These are phyloP conservation scores for Podilymbus podiceps DNA, from an alignment of 2,113 vertebrate species.

Conservation along the genomic window DNA sequence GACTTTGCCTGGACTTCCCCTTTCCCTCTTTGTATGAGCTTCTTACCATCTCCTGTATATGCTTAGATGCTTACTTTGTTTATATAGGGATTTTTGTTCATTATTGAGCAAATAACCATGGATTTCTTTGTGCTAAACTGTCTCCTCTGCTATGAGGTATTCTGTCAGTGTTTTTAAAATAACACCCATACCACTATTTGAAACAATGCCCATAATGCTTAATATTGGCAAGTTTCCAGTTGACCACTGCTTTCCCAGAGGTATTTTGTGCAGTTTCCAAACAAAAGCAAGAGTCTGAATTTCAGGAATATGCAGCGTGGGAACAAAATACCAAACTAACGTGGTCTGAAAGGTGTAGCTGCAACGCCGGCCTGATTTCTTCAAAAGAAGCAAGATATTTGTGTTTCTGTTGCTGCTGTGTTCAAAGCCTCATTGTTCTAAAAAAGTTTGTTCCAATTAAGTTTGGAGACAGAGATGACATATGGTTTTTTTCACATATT, in stretches of 20 bases:
- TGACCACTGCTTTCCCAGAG: neutral
- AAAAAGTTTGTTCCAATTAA: neutral
- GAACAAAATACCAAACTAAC: neutral
- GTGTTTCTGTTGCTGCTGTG: neutral
- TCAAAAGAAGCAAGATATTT: neutral
- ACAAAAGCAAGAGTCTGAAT: neutral
- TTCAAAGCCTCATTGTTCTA: neutral
- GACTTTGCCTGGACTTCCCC: neutral
- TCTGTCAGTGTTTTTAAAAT: neutral
- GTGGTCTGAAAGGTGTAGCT: neutral
- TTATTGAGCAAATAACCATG: neutral
- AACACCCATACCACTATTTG: neutral
- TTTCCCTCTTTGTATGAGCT: neutral
- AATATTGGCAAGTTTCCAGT: neutral
- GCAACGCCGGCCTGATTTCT: neutral
- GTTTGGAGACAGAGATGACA: neutral
- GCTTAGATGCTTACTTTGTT: neutral
- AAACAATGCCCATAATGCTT: neutral
- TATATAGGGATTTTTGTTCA: neutral
- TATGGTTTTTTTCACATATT: fast-evolving
- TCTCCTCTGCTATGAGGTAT: neutral
- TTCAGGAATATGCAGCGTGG: neutral
- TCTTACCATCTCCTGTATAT: neutral
- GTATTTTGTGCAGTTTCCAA: neutral
- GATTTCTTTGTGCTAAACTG: neutral